Evolutionary conservation across 2,113 vertebrate species (phyloP).

Genomic region (Pterocles burchelli): DNA sequence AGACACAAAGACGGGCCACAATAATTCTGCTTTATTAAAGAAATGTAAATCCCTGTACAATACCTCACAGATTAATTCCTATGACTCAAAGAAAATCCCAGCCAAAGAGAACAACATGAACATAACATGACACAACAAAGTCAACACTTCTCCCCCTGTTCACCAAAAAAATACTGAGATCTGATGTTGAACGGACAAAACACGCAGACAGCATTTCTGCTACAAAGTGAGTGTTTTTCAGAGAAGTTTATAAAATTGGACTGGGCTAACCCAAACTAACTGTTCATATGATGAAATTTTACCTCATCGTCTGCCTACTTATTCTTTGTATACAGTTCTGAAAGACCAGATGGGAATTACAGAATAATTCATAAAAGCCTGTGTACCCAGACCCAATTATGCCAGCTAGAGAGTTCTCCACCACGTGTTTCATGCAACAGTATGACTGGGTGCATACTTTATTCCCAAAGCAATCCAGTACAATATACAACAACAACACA

Average conservation of each 20-base stretch:
- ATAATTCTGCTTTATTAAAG: neutral
- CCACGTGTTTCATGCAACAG: neutral
- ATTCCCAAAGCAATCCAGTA: neutral
- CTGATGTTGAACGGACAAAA: neutral
- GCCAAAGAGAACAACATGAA: neutral
- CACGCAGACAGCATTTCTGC: neutral
- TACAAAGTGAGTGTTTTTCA: neutral
- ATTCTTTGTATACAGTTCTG: neutral
- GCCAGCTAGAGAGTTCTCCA: neutral
- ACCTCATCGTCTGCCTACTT: neutral
- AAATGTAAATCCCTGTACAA: neutral
- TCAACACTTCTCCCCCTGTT: neutral
- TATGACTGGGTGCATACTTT: neutral
- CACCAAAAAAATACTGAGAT: neutral
- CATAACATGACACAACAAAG: neutral
- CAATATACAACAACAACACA: neutral
- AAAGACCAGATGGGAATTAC: neutral
- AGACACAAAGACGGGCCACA: neutral
- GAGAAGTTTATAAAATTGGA: neutral
- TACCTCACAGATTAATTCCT: neutral
- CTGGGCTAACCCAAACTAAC: neutral
- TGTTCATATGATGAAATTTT: neutral
- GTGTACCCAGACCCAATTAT: neutral
- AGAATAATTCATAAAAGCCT: neutral
- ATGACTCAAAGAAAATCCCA: neutral